Percentiles rank a stretch among this genome's conserved stretches.
phyloP scores from a whole-genome alignment of 2,797 vertebrate genomes.

The Furcifer pardalis region DNA sequence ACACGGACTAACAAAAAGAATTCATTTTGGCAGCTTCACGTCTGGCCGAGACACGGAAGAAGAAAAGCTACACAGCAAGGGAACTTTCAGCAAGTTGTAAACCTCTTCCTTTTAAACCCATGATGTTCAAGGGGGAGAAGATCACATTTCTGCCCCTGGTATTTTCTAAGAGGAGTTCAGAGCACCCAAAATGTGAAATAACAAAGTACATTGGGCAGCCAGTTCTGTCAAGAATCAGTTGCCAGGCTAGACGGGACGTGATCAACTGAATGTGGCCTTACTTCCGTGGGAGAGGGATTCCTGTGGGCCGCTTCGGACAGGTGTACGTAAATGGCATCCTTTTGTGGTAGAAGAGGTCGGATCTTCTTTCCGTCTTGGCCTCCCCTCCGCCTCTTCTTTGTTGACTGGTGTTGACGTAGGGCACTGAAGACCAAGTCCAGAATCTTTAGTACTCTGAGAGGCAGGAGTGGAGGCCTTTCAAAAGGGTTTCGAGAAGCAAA shows the following conservation, averaged over 20 bases:
- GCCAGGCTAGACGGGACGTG: neutral
- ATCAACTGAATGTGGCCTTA: slow-evolving; percentile 42
- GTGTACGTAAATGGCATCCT: slow-evolving; percentile 80
- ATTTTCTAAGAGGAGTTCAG: no score
- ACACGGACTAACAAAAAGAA: no score
- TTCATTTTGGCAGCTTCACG: no score
- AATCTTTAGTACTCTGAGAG: slow-evolving; percentile 87
- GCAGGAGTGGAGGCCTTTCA: slow-evolving; percentile 80
- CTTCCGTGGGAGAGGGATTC: slow-evolving; percentile 64
- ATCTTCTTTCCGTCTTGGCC: slow-evolving; percentile 53
- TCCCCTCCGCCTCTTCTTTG: slow-evolving; percentile 47
- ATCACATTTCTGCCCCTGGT: no score
- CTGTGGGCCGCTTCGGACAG: slow-evolving; percentile 62
- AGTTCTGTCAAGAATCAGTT: neutral
- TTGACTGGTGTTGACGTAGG: slow-evolving; percentile 70
- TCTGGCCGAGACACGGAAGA: no score
- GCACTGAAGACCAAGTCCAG: slow-evolving; percentile 82
- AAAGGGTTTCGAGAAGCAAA: neutral
- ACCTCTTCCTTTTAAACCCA: neutral
- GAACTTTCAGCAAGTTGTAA: neutral
- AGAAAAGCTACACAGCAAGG: no score
- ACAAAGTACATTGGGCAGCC: neutral
- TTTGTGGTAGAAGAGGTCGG: slow-evolving; percentile 38
- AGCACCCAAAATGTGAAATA: no score
- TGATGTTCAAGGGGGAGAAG: no score